Percentiles rank a stretch among this genome's conserved stretches.
Evolutionary conservation across 2,888 invertebrate species (phyloP).

Genomic region (Drosophila rellima): DNA sequence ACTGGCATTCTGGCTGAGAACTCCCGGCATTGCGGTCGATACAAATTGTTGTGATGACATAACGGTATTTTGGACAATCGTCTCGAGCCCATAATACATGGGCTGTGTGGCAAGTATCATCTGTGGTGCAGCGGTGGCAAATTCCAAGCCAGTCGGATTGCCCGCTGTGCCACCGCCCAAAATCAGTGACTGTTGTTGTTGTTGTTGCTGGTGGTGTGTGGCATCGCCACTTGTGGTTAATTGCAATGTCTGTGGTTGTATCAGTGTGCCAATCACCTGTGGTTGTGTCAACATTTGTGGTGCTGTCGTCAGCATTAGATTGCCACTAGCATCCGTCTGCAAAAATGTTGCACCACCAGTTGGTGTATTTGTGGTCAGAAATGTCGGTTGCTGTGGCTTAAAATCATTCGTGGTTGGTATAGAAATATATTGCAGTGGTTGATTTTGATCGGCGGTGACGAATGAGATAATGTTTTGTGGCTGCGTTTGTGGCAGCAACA

Average conservation of each 20-base stretch:
- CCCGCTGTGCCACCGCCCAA: constrained; percentile 60
- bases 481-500: constrained; percentile 85
- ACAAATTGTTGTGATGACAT: constrained; percentile 96
- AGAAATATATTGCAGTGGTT: constrained; percentile 92
- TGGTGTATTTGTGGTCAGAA: constrained; percentile 74
- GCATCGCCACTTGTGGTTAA: constrained; percentile 86
- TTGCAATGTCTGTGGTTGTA: constrained; percentile 88
- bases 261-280: constrained; percentile 88
- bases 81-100: constrained; percentile 93
- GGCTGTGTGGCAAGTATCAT: constrained; percentile 90
- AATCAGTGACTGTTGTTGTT: constrained; percentile 78
- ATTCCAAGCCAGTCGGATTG: constrained; percentile 70
- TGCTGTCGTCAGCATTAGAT: constrained; percentile 88
- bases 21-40: constrained; percentile 92
- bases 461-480: constrained; percentile 86
- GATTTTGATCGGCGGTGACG: constrained; percentile 85
- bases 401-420: constrained; percentile 87
- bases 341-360: constrained; percentile 87
- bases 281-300: constrained; percentile 87
- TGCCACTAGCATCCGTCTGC: constrained; percentile 88
- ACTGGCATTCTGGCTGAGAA: constrained; percentile 92
- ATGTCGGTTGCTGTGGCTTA: constrained; percentile 87
- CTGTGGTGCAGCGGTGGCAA: constrained; percentile 83
- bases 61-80: constrained; percentile 94
- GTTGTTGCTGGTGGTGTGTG: constrained; percentile 43